Base-by-base conservation (phyloP, 2,888 invertebrate genomes). In the Carterocephalus palaemon region DNA sequence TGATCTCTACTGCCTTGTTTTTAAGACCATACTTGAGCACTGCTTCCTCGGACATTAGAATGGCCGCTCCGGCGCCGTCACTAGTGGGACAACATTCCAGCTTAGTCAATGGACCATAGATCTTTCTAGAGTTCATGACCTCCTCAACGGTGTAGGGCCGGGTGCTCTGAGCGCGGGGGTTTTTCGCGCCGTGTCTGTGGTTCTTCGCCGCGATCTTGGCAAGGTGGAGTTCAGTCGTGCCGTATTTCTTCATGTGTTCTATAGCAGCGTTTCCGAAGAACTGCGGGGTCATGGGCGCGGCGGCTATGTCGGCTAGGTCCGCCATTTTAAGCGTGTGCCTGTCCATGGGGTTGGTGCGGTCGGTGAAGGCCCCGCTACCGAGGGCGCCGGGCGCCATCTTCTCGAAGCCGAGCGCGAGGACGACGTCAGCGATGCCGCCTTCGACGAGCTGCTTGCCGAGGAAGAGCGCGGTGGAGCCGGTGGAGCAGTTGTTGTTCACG, bases 181-280 rank as follows among this genome's bases (percentile, higher is more conserved):
- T 99, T 70, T 98, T 97, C 0, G 92, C 90, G 3, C 99, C 99
- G 80, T 99, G 98, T 59, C 95, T 92, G 74, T 99, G 99, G 79
- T 99, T 99, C 78, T 99, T 99, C 70, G 93, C 93, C 0, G 99
- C 99, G 66, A 99, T 97, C 83, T 99, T 99, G 1, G 96, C 99
- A 67, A 99, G 94, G 69, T 98, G 98, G 52, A 95, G 91, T 8
- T 94, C 92, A 52, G 92, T 96, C 0, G 97, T 96, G 24, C 98
- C 98, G 80, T 97, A 98, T 75, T 94, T 95, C 64, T 95, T 90
- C 96, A 97, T 98, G 68, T 99, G 98, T 67, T 99, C 99, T 34
- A 91, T 85, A 6, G 94, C 99, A 41, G 99, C 99, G 78, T 97
- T 97, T 20, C 97, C 98, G 80, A 99, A 99, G 84, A 98, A 90